Base-by-base conservation (phyloP, 2,888 invertebrate species). In the Axea sp. region DNA sequence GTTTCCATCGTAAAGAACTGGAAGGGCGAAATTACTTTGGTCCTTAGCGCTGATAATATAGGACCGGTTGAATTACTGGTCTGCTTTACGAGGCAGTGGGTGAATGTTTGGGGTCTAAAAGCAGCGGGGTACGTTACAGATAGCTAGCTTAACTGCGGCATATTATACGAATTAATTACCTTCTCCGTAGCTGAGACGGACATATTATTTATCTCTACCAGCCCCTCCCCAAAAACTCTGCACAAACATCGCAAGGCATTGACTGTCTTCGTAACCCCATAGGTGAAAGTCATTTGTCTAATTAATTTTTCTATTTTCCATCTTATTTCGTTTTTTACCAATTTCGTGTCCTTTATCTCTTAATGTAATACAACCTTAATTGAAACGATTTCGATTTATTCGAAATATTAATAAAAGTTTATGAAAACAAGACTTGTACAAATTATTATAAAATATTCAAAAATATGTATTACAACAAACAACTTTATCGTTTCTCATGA, bases 161-260 rank as follows among this genome's bases (percentile, higher is more conserved):
- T 87, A 87, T 87, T 86, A 87, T 86, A 83, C 86, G 84, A 85
- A 87, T 87, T 87, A 86, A 87, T 87, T 86, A 86, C 81, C 83
- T 78, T 73, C 78, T 78, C 77, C 75, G 73, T 77, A 69, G 75
- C 81, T 82, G 80, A 81, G 80, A 84, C 82, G 82, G 82, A 83
- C 84, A 83, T 86, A 86, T 86, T 86, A 86, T 86, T 86, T 85
- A 86, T 85, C 84, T 75, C 76, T 76, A 74, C 69, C 67, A 62
- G 71, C 80, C 73, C 77, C 77, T 76, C 55, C 64, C 65, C 68
- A 17, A 53, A 51, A 47, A 45, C 69, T 51, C 57, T 22, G 69
- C 69, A 43, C 69, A 69, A 69, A 69, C 71, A 71, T 33, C 51
- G 65, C 51, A 64, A 68, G 51, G 53, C 55, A 60, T 69, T 47